Evolutionary conservation across 1,140 invertebrate genomes (phyloP), one percentile per base, ranked within the genome.

Genomic region (Coenobita brevimanus): DNA sequence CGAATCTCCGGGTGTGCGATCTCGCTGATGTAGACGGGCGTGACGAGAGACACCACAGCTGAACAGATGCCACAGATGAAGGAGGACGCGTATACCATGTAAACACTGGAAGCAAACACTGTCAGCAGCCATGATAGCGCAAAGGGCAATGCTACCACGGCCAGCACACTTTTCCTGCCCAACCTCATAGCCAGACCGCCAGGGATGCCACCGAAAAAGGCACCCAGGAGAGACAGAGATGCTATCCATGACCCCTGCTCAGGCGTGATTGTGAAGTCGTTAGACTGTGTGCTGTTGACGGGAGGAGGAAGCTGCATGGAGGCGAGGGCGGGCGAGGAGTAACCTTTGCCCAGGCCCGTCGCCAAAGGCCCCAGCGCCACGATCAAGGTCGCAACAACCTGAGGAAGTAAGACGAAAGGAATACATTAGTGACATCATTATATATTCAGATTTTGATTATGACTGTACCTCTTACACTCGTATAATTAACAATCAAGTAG

Each of bases 21-120:
- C 94, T 98, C 97, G 84, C 96, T 97, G 89, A 98, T 95, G 93
- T 98, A 98, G 76, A 98, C 95, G 27, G 96, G 96, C 43, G 96
- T 95, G 17, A 96, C 95, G 92, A 97, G 95, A 62, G 96, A 95
- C 69, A 97, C 95, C 69, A 97, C 95, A 38, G 96, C 96, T 89
- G 96, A 96, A 91, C 96, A 95, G 62, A 97, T 95, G 10, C 96
- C 96, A 13, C 95, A 96, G 89, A 95, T 93, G 92, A 97, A 96
- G 15, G 96, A 96, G 0, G 96, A 95, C 15, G 94, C 94, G 90
- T 95, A 96, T 92, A 97, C 95, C 93, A 96, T 94, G 91, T 96
- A 94, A 0, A 97, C 95, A 91, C 94, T 95, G 73, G 94, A 94
- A 3, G 96, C 96, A 88, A 96, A 94, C 0, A 95, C 95, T 0